These are phyloP conservation scores for Leptobrachium ailaonicum DNA, from an alignment of 2,113 vertebrate genomes.

Conservation along the genomic window DNA sequence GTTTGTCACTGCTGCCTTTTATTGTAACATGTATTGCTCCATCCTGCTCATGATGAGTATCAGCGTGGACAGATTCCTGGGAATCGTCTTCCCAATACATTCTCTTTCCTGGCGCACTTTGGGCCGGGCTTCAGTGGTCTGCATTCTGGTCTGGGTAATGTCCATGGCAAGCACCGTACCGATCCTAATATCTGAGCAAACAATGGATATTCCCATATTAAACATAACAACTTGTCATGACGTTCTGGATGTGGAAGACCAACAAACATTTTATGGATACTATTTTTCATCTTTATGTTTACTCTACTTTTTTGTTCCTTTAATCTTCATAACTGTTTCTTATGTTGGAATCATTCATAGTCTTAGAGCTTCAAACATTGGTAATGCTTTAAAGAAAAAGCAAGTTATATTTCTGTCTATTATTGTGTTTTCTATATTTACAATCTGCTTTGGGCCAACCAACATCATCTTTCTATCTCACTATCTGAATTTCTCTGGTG, in stretches of 20 bases:
- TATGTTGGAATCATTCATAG: slow-evolving; percentile 80
- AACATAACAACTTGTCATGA: slow-evolving; percentile 56
- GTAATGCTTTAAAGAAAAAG: slow-evolving; percentile 73
- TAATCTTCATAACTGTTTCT: slow-evolving; percentile 76
- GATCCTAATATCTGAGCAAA: slow-evolving; percentile 47
- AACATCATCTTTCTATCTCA: slow-evolving; percentile 87
- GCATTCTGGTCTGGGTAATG: slow-evolving; percentile 54
- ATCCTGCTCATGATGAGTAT: slow-evolving; percentile 62
- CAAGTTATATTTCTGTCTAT: slow-evolving; percentile 79
- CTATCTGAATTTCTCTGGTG: slow-evolving; percentile 68
- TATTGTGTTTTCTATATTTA: slow-evolving; percentile 81
- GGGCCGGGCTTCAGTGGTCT: not conserved
- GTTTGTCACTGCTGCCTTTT: slow-evolving; percentile 54
- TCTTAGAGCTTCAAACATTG: slow-evolving; percentile 72
- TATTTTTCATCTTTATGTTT: slow-evolving; percentile 84
- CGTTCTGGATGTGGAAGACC: slow-evolving; percentile 51
- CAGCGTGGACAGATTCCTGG: slow-evolving; percentile 57
- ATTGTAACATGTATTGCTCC: slow-evolving; percentile 63
- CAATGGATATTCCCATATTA: rapidly evolving
- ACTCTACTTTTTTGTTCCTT: slow-evolving; percentile 86
- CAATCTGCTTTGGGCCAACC: slow-evolving; percentile 89
- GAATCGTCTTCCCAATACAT: slow-evolving; percentile 52
- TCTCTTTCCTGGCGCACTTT: slow-evolving; percentile 28
- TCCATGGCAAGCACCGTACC: slow-evolving; percentile 51
- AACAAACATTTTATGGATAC: slow-evolving; percentile 71